Conservation (phyloP, 1,140 invertebrate genomes). For the Macrosteles quadrilineatus region DNA sequence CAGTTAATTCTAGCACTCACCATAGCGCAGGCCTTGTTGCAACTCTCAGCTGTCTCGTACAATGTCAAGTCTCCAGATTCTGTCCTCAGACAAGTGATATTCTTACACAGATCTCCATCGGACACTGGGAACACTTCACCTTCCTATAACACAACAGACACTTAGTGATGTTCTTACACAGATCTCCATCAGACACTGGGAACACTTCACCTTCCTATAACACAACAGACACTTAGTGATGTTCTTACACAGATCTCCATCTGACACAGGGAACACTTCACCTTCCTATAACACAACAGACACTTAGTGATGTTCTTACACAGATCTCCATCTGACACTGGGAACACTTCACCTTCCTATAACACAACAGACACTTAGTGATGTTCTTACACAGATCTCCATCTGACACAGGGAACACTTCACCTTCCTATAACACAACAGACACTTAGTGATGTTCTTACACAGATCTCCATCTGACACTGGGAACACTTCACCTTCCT, state of each 20-base stretch:
- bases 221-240: constrained; percentile 42
- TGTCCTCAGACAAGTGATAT: constrained; percentile 53
- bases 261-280: constrained; percentile 57
- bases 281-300: constrained; percentile 51
- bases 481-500: no score
- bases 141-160: constrained; percentile 45
- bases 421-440: constrained; percentile 51
- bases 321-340: constrained; percentile 51
- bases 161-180: constrained; percentile 54
- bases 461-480: no score
- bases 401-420: constrained; percentile 56
- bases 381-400: constrained; percentile 56
- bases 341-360: constrained; percentile 60
- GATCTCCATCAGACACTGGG: constrained; percentile 53
- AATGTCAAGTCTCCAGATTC: constrained; percentile 51
- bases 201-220: constrained; percentile 58
- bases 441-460: no score
- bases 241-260: constrained; percentile 56
- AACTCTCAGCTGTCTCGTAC: constrained; percentile 49
- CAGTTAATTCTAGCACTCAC: no score
- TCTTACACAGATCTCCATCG: constrained; percentile 55
- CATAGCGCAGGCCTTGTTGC: constrained; percentile 45
- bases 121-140: constrained; percentile 59
- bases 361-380: constrained; percentile 40
- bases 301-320: constrained; percentile 56